Conservation (phyloP, 2,888 invertebrate species). For the Pocota personata region DNA sequence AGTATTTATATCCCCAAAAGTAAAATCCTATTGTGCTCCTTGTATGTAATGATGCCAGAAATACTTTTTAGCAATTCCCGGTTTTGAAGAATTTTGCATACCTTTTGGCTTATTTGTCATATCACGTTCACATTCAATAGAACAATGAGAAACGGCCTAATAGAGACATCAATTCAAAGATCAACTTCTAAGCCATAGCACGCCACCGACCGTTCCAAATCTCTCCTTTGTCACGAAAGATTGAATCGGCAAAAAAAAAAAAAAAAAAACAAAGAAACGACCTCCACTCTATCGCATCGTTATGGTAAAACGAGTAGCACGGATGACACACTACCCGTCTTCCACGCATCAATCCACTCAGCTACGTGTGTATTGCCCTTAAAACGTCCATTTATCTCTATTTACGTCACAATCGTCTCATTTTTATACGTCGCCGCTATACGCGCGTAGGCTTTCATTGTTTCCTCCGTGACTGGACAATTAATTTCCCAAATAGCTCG, state of each 20-base stretch:
- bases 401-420: conserved; percentile 39
- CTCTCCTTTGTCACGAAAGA: not conserved
- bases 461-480: conserved; percentile 42
- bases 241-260: not conserved
- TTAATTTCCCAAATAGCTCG: conserved; percentile 29
- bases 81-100: too few relatives aligned
- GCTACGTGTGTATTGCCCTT: conserved; percentile 20
- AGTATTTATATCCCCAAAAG: too few relatives aligned
- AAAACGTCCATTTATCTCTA: conserved; percentile 22
- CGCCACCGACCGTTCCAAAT: not conserved
- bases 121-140: not conserved
- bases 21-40: too few relatives aligned
- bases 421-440: not conserved
- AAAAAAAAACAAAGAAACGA: not conserved
- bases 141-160: too few relatives aligned
- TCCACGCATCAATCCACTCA: not conserved
- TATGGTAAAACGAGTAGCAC: not conserved
- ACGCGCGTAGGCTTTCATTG: conserved; percentile 33
- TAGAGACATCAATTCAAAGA: too few relatives aligned
- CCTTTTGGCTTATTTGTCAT: too few relatives aligned
- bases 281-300: not conserved
- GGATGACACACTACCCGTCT: not conserved
- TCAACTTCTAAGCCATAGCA: not conserved
- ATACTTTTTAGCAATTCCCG: too few relatives aligned
- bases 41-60: too few relatives aligned